phyloP scores from a whole-genome alignment of 2,888 invertebrate genomes.

The Polydrusus tereticollis region DNA sequence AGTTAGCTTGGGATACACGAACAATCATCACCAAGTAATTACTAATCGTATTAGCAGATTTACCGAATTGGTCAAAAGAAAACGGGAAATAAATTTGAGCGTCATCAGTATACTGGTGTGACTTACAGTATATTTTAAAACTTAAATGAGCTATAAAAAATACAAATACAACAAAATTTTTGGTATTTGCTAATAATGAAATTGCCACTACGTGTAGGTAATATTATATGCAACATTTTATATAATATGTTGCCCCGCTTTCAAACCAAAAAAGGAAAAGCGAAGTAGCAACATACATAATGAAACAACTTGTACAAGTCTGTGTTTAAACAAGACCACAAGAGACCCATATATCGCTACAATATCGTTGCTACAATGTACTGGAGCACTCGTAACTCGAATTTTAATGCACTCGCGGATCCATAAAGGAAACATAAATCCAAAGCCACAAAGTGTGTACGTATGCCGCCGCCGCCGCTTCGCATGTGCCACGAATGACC shows the following conservation, averaged over 20 bases:
- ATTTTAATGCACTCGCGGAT: constrained; percentile 58
- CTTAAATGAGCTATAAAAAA: no score
- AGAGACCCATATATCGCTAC: constrained; percentile 25
- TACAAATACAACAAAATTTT: no score
- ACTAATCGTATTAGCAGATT: no score
- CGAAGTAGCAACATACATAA: not conserved
- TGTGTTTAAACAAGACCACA: constrained; percentile 10
- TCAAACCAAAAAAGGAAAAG: not conserved
- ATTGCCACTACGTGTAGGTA: no score
- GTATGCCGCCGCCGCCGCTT: constrained; percentile 38
- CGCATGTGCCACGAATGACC: constrained; percentile 39
- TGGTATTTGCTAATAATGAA: no score
- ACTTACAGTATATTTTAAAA: no score
- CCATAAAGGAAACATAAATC: constrained; percentile 59
- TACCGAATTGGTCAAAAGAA: no score
- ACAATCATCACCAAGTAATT: no score
- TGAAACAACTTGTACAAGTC: not conserved
- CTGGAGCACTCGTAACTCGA: constrained; percentile 57
- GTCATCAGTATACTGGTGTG: no score
- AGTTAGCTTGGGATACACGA: no score
- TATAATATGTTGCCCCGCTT: not conserved
- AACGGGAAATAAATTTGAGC: no score
- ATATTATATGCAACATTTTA: no score
- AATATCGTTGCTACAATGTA: constrained; percentile 53
- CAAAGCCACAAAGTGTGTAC: constrained; percentile 54